These are phyloP conservation scores for Drosophila monieri DNA, from an alignment of 2,888 invertebrate genomes.

Conservation along the genomic window DNA sequence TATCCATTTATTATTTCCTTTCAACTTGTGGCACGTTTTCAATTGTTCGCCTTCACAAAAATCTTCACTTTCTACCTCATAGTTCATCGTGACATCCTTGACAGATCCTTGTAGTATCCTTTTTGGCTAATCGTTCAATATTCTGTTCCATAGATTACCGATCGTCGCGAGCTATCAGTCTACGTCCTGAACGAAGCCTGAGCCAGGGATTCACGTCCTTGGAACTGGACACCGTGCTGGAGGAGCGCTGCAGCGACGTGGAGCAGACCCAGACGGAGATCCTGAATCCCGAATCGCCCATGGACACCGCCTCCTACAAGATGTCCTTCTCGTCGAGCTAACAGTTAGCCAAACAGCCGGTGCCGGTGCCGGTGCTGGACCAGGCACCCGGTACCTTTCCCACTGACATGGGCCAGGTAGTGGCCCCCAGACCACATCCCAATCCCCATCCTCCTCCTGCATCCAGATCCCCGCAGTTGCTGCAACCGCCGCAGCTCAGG, in stretches of 20 bases:
- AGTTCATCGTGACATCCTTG: background rate
- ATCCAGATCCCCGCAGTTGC: slow-evolving; percentile 25
- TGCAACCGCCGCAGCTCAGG: slow-evolving; percentile 60
- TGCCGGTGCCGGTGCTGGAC: slow-evolving; percentile 39
- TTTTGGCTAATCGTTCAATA: slow-evolving; percentile 13
- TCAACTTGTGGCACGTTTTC: slow-evolving; percentile 49
- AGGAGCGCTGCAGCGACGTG: slow-evolving; percentile 92
- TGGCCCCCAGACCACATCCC: background rate
- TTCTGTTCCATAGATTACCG: slow-evolving; percentile 83
- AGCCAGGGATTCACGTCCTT: slow-evolving; percentile 90
- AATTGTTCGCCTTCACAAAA: slow-evolving; percentile 38
- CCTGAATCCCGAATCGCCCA: slow-evolving; percentile 83
- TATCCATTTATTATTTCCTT: background rate
- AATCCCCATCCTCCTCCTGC: slow-evolving; percentile 1
- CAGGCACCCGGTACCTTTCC: background rate
- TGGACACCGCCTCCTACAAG: slow-evolving; percentile 80
- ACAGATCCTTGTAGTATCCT: background rate
- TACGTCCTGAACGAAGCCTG: slow-evolving; percentile 87
- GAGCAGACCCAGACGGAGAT: slow-evolving; percentile 87
- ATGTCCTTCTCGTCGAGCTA: slow-evolving; percentile 81
- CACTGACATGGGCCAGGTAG: background rate
- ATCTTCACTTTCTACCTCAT: background rate
- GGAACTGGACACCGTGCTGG: slow-evolving; percentile 93
- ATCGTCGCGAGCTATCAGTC: slow-evolving; percentile 86
- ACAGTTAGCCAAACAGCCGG: slow-evolving; percentile 69